Conservation (phyloP, 1,140 invertebrate species). For the Streblospio benedicti region DNA sequence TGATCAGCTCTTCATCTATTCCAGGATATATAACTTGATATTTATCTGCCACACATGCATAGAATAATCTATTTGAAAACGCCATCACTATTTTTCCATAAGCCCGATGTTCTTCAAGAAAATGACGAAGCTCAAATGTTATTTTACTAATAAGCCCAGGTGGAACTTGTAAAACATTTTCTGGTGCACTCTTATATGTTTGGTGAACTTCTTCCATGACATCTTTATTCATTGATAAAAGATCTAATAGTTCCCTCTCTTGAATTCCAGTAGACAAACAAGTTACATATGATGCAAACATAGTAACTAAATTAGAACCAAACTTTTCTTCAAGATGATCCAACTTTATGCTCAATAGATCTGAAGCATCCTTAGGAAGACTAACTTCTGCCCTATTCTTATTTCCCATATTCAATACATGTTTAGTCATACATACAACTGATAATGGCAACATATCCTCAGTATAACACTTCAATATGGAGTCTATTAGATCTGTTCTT, state of each 20-base stretch:
- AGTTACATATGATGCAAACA: slow-evolving; percentile 6
- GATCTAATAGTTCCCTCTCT: slow-evolving; percentile 3
- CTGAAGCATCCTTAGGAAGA: no score
- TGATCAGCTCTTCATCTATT: not conserved
- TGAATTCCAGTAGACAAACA: not conserved
- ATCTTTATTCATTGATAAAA: slow-evolving; percentile 4
- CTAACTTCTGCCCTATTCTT: no score
- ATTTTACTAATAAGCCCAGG: not conserved
- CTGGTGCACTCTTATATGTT: not conserved
- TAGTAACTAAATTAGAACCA: not conserved
- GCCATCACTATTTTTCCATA: slow-evolving; percentile 1
- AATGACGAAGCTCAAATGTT: not conserved
- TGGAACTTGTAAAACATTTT: not conserved
- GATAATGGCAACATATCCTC: no score
- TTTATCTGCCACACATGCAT: not conserved
- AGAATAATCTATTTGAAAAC: not conserved
- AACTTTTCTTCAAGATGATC: slow-evolving; percentile 3
- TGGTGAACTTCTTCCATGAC: not conserved
- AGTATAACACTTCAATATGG: no score
- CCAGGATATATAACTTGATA: slow-evolving; percentile 11
- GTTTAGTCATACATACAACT: no score
- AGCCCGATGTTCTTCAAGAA: not conserved
- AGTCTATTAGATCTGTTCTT: no score
- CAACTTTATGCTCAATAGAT: not conserved
- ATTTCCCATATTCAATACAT: no score